phyloP scores from a whole-genome alignment of 2,797 vertebrate species.

The Aplochiton taeniatus region DNA sequence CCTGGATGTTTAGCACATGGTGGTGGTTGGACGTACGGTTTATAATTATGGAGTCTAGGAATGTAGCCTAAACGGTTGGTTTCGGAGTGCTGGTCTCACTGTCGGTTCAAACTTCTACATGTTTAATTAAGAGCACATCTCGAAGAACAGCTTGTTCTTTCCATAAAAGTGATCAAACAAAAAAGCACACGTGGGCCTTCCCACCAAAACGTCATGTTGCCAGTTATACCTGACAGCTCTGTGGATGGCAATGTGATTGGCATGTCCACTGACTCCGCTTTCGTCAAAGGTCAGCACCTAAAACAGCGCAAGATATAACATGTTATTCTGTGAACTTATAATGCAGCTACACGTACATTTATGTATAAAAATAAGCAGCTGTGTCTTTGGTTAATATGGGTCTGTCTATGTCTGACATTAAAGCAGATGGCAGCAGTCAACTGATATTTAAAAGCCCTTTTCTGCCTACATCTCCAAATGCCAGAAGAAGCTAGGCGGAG shows the following conservation, averaged over 20 bases:
- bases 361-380: conserved; percentile 29
- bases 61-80: conserved; percentile 11
- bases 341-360: conserved; percentile 41
- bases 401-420: conserved; percentile 47
- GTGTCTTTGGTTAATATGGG: conserved; percentile 40
- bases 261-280: conserved; percentile 89
- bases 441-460: conserved; percentile 64
- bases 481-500: conserved; percentile 40
- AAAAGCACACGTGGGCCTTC: conserved; percentile 3
- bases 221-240: conserved; percentile 75
- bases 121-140: conserved; percentile 20
- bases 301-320: conserved; percentile 52
- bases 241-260: conserved; percentile 87
- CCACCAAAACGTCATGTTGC: not conserved
- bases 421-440: conserved; percentile 58
- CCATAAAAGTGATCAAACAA: conserved; percentile 8
- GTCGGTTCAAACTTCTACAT: not conserved
- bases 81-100: conserved; percentile 11
- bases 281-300: conserved; percentile 96
- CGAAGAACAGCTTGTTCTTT: conserved; percentile 18
- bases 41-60: conserved; percentile 35
- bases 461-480: conserved; percentile 53
- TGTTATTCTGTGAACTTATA: conserved; percentile 1
- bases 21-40: conserved; percentile 39
- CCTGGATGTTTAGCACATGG: conserved; percentile 46